Evolutionary conservation across 2,113 vertebrate genomes (phyloP), one percentile per base, ranked within the genome.

Genomic region (Micronisus gabar): DNA sequence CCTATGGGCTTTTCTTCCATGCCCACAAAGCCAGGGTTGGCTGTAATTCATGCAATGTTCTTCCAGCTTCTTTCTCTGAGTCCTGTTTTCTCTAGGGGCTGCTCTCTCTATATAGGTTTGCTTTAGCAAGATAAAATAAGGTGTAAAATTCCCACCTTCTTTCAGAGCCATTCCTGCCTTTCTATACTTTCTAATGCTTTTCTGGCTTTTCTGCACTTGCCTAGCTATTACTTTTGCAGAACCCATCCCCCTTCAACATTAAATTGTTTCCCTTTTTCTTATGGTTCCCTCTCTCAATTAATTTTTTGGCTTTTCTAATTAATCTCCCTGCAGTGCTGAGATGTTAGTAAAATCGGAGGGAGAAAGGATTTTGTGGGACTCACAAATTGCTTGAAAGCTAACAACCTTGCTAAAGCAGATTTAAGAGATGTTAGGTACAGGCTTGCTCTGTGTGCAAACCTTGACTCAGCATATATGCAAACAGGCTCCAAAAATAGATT

Each of bases 381-480:
- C 13, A 68, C 21, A 75, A 48, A 80, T 48, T 40, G 19, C 26
- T 65, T 72, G 76, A 45, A 84, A 95, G n/a, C 26, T 70, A 68
- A 70, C 38, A 82, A 81, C 74, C 81, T 90, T 89, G 68, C 53
- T 63, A 68, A 91, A 80, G 74, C 71, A 91, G 58, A 79, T 76
- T 81, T 86, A 65, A 62, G 93, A 89, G 55, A 66, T 32, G 22
- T 26, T 91, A 94, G 73, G 66, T 93, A 13, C 70, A 91, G 74
- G 50, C 62, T 90, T 52, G 74, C 61, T 86, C 59, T 92, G 27
- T 80, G 66, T 93, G 79, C 62, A 91, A 96, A 95, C 78, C 81
- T 95, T 97, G 97, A 96, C 94, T 97, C 96, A 97, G 97, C 97
- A 97, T 59, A 96, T 95, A 90, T 94, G 95, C 93, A 94, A 96